Conservation (phyloP, 2,888 invertebrate genomes). For the Thera obeliscata region DNA sequence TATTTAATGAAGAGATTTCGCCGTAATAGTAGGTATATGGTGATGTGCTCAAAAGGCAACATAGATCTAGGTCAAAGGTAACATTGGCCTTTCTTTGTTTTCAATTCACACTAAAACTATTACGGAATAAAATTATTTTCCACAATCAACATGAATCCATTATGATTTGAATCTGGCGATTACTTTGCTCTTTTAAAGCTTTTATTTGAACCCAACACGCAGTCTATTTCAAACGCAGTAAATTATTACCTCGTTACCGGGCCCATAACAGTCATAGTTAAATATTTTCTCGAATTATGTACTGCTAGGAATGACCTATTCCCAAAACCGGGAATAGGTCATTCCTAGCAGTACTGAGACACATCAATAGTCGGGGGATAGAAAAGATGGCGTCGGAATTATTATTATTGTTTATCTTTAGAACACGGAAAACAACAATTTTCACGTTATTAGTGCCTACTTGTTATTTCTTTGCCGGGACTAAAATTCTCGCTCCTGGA, state of each 20-base stretch:
- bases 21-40: neutral
- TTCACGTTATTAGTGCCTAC: neutral
- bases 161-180: slow-evolving; percentile 3
- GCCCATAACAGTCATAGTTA: neutral
- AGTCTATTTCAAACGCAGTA: neutral
- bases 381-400: too few species aligned
- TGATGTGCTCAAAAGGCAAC: neutral
- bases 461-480: neutral
- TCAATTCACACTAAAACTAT: neutral
- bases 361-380: too few species aligned
- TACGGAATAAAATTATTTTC: neutral
- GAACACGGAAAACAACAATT: too few species aligned
- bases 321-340: too few species aligned
- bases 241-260: neutral
- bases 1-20: too few species aligned
- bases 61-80: neutral
- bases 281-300: neutral
- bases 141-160: neutral
- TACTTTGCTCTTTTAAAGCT: neutral
- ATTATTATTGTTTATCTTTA: too few species aligned
- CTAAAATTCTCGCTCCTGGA: neutral
- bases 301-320: too few species aligned
- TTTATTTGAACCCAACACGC: neutral
- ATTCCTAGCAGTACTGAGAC: too few species aligned
- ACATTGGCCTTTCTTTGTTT: neutral